Percentiles rank a stretch among this genome's conserved stretches.
Evolutionary conservation across 2,113 vertebrate genomes (phyloP).

Genomic region (Semicossyphus pulcher): DNA sequence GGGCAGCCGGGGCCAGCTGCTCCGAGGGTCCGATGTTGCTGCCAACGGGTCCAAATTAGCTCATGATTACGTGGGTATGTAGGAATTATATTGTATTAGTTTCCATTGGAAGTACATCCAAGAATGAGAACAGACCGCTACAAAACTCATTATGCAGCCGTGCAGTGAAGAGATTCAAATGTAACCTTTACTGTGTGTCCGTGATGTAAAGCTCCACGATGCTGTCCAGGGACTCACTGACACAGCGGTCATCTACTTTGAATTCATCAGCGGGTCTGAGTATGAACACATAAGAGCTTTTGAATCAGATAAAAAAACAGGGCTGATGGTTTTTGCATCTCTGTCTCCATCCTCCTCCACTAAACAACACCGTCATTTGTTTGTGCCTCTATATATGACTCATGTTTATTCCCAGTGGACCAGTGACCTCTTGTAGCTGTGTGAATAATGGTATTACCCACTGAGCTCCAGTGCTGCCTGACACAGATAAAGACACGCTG

Average conservation of each 20-base stretch:
- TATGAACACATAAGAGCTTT: constrained; percentile 15
- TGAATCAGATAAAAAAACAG: constrained; percentile 36
- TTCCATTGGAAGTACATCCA: no score
- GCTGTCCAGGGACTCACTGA: background rate
- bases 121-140: no score
- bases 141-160: no score
- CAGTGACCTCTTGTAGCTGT: constrained; percentile 45
- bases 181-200: constrained; percentile 40
- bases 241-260: constrained; percentile 2
- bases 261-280: constrained; percentile 9
- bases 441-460: constrained; percentile 45
- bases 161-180: constrained; percentile 31
- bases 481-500: constrained; percentile 37
- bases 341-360: constrained; percentile 32
- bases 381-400: constrained; percentile 42
- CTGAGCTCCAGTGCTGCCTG: constrained; percentile 24
- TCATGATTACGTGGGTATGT: no score
- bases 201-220: background rate
- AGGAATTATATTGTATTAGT: no score
- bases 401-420: constrained; percentile 57
- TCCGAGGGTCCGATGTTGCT: no score
- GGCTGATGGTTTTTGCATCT: constrained; percentile 10
- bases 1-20: no score
- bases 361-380: constrained; percentile 50
- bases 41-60: no score